These are phyloP conservation scores for Torymus auratus DNA, from an alignment of 2,888 invertebrate species.

Conservation along the genomic window DNA sequence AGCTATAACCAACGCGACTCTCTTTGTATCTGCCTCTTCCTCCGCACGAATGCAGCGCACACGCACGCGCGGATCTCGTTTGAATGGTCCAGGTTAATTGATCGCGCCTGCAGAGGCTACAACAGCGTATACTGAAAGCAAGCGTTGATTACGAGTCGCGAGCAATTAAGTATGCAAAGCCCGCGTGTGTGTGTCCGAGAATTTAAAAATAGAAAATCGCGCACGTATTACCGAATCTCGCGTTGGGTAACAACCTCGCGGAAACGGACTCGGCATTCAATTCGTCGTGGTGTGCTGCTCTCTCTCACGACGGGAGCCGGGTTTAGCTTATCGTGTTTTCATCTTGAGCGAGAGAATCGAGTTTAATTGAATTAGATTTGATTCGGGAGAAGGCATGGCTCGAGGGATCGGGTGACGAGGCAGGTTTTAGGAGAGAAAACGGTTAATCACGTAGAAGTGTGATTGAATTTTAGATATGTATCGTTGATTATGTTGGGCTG, in stretches of 20 bases:
- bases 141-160: slow-evolving; percentile 29
- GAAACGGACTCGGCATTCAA: too few species aligned
- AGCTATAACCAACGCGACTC: too few species aligned
- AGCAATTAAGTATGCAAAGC: slow-evolving; percentile 25
- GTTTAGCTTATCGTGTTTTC: neutral
- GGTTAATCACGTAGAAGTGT: neutral
- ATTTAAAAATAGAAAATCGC: slow-evolving; percentile 37
- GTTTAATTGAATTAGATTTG: slow-evolving; percentile 25
- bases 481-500: neutral
- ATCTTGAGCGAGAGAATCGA: neutral
- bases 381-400: neutral
- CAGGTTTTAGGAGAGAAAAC: neutral
- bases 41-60: too few species aligned
- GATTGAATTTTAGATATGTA: slow-evolving; percentile 28
- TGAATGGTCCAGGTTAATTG: slow-evolving; percentile 1
- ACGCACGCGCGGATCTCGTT: too few species aligned
- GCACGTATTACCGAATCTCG: slow-evolving; percentile 23
- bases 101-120: neutral
- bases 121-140: neutral
- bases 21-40: too few species aligned
- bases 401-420: neutral
- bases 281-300: too few species aligned
- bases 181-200: neutral
- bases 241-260: neutral
- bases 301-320: neutral